Percentiles rank a stretch among this genome's conserved stretches.
Evolutionary conservation across 2,113 vertebrate species (phyloP).

Genomic region (Ctenomys sociabilis): DNA sequence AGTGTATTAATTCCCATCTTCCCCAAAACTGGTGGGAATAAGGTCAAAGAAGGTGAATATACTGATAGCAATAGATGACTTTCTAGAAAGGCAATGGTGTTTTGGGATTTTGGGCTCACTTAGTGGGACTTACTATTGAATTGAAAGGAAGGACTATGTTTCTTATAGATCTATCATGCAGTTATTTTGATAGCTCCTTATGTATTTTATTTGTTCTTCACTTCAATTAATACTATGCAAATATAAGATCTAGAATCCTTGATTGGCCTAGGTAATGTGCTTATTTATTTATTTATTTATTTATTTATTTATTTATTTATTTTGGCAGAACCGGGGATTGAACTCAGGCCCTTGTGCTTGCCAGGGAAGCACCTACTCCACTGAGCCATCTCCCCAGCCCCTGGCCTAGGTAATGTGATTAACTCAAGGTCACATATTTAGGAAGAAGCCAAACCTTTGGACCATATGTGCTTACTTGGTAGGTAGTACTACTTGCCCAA

Average conservation of each 20-base stretch:
- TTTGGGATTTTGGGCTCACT: background rate
- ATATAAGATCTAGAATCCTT: background rate
- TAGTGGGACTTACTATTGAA: background rate
- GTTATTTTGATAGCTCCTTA: background rate
- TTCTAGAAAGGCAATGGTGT: background rate
- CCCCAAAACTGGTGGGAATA: background rate
- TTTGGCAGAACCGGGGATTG: too few relatives aligned
- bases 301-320: too few relatives aligned
- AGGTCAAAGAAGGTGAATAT: background rate
- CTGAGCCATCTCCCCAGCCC: too few relatives aligned
- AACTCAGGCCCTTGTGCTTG: too few relatives aligned
- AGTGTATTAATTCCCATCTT: background rate
- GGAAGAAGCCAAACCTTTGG: background rate
- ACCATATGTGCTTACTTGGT: background rate
- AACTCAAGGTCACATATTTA: background rate
- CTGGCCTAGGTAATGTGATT: background rate
- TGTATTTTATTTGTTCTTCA: background rate
- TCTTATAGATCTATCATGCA: background rate
- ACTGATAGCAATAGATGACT: background rate
- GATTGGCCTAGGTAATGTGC: too few relatives aligned
- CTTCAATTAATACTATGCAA: background rate
- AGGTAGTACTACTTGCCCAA: background rate
- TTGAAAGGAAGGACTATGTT: background rate
- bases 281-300: too few relatives aligned
- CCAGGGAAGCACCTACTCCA: too few relatives aligned